Percentiles rank a stretch among this genome's conserved stretches.
These are phyloP conservation scores for Brassicogethes aeneus DNA, from an alignment of 2,888 invertebrate genomes.

Conservation along the genomic window DNA sequence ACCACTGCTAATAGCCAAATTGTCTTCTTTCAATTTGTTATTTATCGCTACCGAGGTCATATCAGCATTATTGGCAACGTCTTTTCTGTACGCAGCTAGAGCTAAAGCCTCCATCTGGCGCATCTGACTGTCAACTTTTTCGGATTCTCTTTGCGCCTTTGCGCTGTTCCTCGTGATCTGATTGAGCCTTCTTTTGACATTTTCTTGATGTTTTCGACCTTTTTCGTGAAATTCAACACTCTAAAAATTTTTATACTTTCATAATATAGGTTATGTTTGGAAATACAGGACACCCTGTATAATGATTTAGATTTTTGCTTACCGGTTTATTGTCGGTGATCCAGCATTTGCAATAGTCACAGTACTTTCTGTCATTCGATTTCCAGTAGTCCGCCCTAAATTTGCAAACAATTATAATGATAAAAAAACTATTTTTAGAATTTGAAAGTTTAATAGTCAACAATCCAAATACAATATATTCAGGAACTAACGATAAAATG, in stretches of 20 bases:
- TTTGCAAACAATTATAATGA: conserved; percentile 20
- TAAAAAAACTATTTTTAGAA: conserved; percentile 13
- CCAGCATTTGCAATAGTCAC: conserved; percentile 98
- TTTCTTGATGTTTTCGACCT: conserved; percentile 86
- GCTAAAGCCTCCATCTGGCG: conserved; percentile 87
- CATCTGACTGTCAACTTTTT: conserved; percentile 59
- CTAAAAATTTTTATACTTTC: conserved; percentile 50
- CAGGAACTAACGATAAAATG: background rate
- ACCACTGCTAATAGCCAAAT: conserved; percentile 29
- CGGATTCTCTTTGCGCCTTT: conserved; percentile 67
- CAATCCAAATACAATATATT: conserved; percentile 2
- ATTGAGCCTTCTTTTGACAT: conserved; percentile 77
- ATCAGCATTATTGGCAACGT: conserved; percentile 63
- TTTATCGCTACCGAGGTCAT: conserved; percentile 48
- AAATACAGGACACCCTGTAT: conserved; percentile 1
- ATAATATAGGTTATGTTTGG: conserved; percentile 5
- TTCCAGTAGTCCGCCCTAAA: conserved; percentile 94
- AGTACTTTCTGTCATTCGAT: conserved; percentile 89
- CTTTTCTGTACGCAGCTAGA: conserved; percentile 77
- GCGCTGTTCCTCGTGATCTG: conserved; percentile 77
- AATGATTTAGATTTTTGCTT: conserved; percentile 29
- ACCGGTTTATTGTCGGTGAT: conserved; percentile 93
- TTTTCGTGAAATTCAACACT: conserved; percentile 92
- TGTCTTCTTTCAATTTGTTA: conserved; percentile 30
- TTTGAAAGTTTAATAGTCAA: background rate